A percentile compares a stretch with the other conserved stretches of the same genome.
These are phyloP conservation scores for Hemiprocne comata DNA, from an alignment of 2,113 vertebrate genomes.

Conservation along the genomic window DNA sequence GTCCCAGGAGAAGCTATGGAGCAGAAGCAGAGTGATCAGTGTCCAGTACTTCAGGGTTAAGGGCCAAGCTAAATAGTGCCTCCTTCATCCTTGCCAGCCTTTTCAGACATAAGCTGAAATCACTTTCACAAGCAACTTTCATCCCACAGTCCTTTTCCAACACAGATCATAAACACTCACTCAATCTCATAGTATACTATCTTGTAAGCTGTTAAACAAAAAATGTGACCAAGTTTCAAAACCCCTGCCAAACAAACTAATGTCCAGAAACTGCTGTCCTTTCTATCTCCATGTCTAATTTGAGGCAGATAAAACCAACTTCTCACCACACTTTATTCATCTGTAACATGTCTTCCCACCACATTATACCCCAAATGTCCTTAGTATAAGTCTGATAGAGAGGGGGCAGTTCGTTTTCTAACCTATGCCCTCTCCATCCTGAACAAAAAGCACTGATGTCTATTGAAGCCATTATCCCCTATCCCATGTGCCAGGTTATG, in stretches of 20 bases:
- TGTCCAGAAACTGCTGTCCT: slow-evolving; percentile 9
- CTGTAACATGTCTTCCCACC: not conserved
- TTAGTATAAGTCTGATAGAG: not conserved
- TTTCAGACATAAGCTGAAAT: slow-evolving; percentile 16
- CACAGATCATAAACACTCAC: slow-evolving; percentile 22
- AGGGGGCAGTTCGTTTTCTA: not conserved
- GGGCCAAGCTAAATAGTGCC: not conserved
- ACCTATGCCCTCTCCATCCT: not conserved
- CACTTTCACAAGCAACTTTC: not conserved
- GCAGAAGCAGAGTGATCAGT: not conserved
- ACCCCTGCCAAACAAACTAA: slow-evolving; percentile 4
- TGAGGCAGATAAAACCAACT: slow-evolving; percentile 24
- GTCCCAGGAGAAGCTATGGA: not conserved
- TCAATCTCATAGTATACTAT: slow-evolving; percentile 14
- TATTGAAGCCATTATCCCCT: not conserved
- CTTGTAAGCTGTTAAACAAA: slow-evolving; percentile 22
- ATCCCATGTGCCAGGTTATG: not conserved
- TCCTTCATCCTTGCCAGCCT: not conserved
- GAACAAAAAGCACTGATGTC: not conserved
- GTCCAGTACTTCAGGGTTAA: not conserved
- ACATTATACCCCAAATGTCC: not conserved
- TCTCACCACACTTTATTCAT: slow-evolving; percentile 1
- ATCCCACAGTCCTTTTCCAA: not conserved
- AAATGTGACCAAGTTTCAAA: not conserved
- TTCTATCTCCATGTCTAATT: not conserved